Evolutionary conservation across 2,113 vertebrate species (phyloP).

Genomic region (Diadophis punctatus): DNA sequence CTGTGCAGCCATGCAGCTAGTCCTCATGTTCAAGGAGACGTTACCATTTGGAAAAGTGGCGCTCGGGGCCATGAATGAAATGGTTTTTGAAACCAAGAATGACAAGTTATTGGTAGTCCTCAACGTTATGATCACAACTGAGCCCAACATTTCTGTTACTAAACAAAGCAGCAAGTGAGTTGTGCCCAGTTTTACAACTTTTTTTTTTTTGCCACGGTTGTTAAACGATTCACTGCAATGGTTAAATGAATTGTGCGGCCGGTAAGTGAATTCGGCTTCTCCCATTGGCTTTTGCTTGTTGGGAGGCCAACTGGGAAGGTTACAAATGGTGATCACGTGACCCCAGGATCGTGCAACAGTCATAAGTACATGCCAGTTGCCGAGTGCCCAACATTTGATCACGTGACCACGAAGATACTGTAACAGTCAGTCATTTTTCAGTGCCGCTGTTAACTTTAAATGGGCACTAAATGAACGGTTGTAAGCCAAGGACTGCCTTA

Average conservation of each 20-base stretch:
- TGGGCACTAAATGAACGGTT: background rate
- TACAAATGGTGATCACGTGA: background rate
- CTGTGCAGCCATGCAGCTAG: background rate
- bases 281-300: too few relatives aligned
- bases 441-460: background rate
- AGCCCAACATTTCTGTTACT: background rate
- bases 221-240: background rate
- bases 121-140: background rate
- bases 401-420: background rate
- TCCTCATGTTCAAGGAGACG: background rate
- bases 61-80: background rate
- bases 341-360: background rate
- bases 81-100: background rate
- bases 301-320: background rate
- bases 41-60: background rate
- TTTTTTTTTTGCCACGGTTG: too few relatives aligned
- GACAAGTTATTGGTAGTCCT: background rate
- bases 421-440: background rate
- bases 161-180: background rate
- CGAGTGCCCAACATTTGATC: background rate
- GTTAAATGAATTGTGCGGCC: background rate
- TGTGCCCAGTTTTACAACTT: accelerated
- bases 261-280: background rate
- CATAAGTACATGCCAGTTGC: background rate
- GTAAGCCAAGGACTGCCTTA: background rate